Percentiles rank a stretch among this genome's conserved stretches.
These are phyloP conservation scores for Syngnathus floridae DNA, from an alignment of 2,113 vertebrate species.

Conservation along the genomic window DNA sequence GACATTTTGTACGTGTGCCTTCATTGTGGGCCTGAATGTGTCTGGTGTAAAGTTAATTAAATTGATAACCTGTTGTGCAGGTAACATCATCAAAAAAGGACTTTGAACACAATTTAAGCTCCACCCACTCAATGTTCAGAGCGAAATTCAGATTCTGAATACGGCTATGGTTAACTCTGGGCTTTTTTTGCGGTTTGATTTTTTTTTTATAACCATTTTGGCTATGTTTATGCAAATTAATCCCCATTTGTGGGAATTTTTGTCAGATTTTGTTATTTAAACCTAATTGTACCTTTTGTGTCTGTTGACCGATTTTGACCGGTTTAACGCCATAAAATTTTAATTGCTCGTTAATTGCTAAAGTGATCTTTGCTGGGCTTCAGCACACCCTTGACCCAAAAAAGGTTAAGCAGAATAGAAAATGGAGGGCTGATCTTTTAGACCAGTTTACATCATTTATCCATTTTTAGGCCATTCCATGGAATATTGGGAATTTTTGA, in stretches of 20 bases:
- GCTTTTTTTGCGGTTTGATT: not conserved
- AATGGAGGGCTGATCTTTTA: not conserved
- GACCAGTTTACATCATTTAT: not conserved
- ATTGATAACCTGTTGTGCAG: not conserved
- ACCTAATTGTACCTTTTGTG: too few relatives aligned
- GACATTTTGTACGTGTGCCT: not conserved
- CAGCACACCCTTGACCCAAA: not conserved
- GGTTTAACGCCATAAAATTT: too few relatives aligned
- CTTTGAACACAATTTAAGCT: not conserved
- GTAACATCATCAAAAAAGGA: not conserved
- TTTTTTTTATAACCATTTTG: not conserved
- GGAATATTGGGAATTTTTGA: not conserved
- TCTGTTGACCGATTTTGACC: too few relatives aligned
- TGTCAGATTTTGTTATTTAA: too few relatives aligned
- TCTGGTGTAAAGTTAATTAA: not conserved
- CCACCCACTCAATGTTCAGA: not conserved
- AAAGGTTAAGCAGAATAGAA: not conserved
- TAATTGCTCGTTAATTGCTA: too few relatives aligned
- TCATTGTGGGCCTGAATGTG: not conserved
- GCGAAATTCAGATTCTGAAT: not conserved
- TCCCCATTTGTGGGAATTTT: too few relatives aligned
- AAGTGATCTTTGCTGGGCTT: too few relatives aligned
- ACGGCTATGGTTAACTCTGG: constrained; percentile 4
- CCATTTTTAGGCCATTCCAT: not conserved
- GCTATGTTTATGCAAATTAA: not conserved